Conservation (phyloP, 2,113 vertebrate genomes). For the Phaethon lepturus region DNA sequence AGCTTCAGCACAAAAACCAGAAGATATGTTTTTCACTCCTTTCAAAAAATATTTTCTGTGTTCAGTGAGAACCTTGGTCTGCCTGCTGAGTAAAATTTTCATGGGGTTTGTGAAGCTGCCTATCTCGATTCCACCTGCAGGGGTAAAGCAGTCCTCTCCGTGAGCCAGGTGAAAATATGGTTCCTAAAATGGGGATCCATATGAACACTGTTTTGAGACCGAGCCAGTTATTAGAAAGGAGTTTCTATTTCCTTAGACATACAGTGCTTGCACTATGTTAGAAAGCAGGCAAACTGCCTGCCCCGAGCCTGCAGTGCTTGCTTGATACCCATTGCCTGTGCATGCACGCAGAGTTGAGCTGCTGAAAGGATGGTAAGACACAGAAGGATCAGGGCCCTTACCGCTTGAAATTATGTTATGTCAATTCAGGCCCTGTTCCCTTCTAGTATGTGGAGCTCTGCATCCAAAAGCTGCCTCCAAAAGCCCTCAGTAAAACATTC, state of each 20-base stretch:
- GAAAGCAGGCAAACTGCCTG: background rate
- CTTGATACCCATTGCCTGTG: background rate
- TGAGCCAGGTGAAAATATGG: background rate
- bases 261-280: background rate
- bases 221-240: background rate
- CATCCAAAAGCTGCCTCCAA: background rate
- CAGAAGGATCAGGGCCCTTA: background rate
- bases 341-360: fast-evolving
- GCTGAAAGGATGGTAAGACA: background rate
- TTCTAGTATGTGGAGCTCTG: background rate
- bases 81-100: background rate
- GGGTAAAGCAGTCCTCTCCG: background rate
- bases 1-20: background rate
- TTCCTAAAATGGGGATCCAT: background rate
- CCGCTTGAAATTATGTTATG: background rate
- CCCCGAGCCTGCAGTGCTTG: fast-evolving
- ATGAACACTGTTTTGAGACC: background rate
- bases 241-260: background rate
- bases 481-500: background rate
- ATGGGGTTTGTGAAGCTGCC: background rate
- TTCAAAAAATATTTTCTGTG: background rate
- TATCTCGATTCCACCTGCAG: background rate
- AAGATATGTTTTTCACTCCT: background rate
- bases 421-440: background rate
- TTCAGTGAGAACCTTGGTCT: background rate